Evolutionary conservation across 2,113 vertebrate genomes (phyloP).

Genomic region (Oenanthe melanoleuca): DNA sequence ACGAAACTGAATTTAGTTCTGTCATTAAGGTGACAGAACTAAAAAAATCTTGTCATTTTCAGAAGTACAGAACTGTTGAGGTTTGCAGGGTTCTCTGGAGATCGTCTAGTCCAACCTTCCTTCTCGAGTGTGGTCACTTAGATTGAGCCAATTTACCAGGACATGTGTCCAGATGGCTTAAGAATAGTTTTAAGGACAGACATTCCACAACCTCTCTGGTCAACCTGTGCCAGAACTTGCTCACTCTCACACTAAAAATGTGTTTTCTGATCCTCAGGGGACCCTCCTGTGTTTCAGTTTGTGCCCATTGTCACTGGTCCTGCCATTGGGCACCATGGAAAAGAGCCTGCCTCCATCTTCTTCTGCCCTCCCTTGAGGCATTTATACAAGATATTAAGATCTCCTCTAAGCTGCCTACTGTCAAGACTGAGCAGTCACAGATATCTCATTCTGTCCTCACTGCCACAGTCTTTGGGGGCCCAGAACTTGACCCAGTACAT

Average conservation of each 20-base stretch:
- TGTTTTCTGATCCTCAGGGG: neutral
- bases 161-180: neutral
- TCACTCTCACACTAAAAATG: neutral
- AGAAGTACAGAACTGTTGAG: neutral
- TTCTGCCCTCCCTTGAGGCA: neutral
- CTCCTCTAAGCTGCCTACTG: neutral
- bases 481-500: neutral
- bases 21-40: neutral
- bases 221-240: neutral
- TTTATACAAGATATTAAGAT: neutral
- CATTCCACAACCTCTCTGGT: neutral
- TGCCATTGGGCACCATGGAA: too few species aligned
- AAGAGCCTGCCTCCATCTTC: neutral
- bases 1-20: too few species aligned
- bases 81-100: neutral
- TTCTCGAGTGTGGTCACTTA: neutral
- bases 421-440: neutral
- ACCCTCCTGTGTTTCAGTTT: neutral
- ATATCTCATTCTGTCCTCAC: neutral
- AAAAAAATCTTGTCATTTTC: neutral
- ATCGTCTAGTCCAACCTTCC: neutral
- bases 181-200: neutral
- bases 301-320: neutral
- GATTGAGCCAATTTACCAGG: neutral
- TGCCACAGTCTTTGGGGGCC: fast-evolving